These are phyloP conservation scores for Sarcoramphus papa DNA, from an alignment of 2,797 vertebrate genomes.

Conservation along the genomic window DNA sequence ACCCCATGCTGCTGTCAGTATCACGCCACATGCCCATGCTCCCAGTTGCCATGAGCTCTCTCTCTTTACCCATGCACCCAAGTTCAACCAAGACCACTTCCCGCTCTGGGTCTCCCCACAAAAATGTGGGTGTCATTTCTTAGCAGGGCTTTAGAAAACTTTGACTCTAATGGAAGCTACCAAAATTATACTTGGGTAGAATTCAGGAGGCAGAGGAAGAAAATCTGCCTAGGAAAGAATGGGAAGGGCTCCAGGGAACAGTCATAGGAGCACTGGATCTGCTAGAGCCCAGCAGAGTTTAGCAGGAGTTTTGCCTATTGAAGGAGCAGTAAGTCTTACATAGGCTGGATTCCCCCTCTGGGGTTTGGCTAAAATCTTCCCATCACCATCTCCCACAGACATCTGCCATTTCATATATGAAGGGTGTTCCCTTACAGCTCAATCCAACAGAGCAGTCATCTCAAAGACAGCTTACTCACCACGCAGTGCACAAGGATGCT, in stretches of 20 bases:
- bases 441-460: background rate
- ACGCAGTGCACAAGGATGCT: conserved; percentile 97
- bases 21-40: fast-evolving
- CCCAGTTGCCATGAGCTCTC: background rate
- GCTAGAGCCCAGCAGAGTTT: background rate
- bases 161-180: background rate
- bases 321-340: background rate
- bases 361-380: background rate
- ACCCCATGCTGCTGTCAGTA: background rate
- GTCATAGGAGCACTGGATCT: background rate
- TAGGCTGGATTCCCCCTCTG: background rate
- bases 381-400: background rate
- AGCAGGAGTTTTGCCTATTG: background rate
- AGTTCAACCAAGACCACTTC: background rate
- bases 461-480: conserved; percentile 77
- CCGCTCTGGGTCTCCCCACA: background rate
- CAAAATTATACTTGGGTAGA: background rate
- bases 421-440: background rate
- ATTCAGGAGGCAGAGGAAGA: background rate
- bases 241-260: background rate
- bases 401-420: background rate
- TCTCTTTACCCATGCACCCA: background rate
- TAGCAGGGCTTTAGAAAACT: background rate
- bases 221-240: background rate
- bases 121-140: background rate